A percentile compares a stretch with the other conserved stretches of the same genome.
These are phyloP conservation scores for Ophioninae sp. DNA, from an alignment of 2,888 invertebrate genomes.

Conservation along the genomic window DNA sequence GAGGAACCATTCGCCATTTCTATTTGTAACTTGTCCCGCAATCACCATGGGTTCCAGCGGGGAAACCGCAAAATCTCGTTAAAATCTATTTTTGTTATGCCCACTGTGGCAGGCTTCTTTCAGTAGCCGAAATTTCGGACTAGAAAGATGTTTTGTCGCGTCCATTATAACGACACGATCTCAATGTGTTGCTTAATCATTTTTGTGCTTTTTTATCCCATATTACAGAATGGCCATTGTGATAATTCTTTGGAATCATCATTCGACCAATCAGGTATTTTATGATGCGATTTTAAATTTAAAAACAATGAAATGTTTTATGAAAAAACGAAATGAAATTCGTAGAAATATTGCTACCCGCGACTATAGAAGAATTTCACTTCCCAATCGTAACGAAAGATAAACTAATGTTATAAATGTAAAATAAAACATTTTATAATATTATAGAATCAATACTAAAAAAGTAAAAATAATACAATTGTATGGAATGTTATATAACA, in stretches of 20 bases:
- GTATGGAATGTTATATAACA: too few species aligned
- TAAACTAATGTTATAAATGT: too few species aligned
- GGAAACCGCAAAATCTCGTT: slow-evolving; percentile 35
- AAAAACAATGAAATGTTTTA: too few species aligned
- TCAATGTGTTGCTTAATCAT: slow-evolving; percentile 19
- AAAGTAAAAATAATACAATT: too few species aligned
- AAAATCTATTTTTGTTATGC: slow-evolving; percentile 55
- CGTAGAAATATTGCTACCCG: too few species aligned
- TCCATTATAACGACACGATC: slow-evolving; percentile 31
- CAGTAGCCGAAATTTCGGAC: slow-evolving; percentile 22
- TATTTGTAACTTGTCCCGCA: slow-evolving; percentile 6
- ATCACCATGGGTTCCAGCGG: slow-evolving; percentile 31
- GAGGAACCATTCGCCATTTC: neutral
- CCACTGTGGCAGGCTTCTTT: slow-evolving; percentile 17
- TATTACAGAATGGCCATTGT: slow-evolving; percentile 24
- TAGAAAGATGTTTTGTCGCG: slow-evolving; percentile 16
- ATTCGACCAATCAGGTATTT: slow-evolving; percentile 34
- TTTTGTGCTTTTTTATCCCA: slow-evolving; percentile 16
- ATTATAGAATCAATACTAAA: too few species aligned
- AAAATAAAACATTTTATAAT: too few species aligned
- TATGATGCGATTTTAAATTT: too few species aligned
- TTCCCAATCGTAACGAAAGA: too few species aligned
- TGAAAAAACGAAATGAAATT: too few species aligned
- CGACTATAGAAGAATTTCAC: too few species aligned
- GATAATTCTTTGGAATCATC: slow-evolving; percentile 22